These are phyloP conservation scores for Zosterops lateralis DNA, from an alignment of 2,113 vertebrate genomes.

Conservation along the genomic window DNA sequence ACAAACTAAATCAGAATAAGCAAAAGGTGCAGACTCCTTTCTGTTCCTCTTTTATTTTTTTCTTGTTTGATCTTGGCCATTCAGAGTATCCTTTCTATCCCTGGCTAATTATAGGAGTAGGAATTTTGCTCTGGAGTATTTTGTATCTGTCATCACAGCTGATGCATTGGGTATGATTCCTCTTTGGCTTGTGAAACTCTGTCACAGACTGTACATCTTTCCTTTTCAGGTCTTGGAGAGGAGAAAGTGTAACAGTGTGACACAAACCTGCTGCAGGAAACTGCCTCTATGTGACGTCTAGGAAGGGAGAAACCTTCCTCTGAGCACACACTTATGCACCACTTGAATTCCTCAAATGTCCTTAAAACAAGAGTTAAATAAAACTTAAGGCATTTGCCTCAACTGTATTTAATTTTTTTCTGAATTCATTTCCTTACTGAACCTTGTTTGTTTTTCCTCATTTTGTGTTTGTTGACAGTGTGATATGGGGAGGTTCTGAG, in stretches of 20 bases:
- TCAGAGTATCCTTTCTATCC: conserved; percentile 29
- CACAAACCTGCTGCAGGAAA: not conserved
- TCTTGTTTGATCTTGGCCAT: conserved; percentile 14
- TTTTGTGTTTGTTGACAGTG: not conserved
- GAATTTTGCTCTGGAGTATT: conserved; percentile 30
- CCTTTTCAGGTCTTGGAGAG: not conserved
- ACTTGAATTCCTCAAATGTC: not conserved
- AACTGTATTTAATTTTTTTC: not conserved
- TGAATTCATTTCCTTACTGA: not conserved
- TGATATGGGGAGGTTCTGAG: not conserved
- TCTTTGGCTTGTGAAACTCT: not conserved
- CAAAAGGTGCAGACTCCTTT: not conserved
- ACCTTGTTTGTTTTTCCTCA: not conserved
- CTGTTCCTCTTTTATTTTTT: not conserved
- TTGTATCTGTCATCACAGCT: conserved; percentile 47
- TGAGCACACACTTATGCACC: not conserved
- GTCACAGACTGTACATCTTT: conserved; percentile 22
- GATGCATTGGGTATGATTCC: conserved; percentile 28
- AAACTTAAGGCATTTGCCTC: not conserved
- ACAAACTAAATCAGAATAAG: not conserved
- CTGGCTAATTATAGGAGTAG: conserved; percentile 24
- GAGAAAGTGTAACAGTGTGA: not conserved
- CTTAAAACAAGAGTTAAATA: not conserved
- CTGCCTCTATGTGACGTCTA: not conserved
- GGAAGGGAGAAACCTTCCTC: not conserved